Conservation (phyloP, 2,888 invertebrate species). For the Gymnoscelis rufifasciata region DNA sequence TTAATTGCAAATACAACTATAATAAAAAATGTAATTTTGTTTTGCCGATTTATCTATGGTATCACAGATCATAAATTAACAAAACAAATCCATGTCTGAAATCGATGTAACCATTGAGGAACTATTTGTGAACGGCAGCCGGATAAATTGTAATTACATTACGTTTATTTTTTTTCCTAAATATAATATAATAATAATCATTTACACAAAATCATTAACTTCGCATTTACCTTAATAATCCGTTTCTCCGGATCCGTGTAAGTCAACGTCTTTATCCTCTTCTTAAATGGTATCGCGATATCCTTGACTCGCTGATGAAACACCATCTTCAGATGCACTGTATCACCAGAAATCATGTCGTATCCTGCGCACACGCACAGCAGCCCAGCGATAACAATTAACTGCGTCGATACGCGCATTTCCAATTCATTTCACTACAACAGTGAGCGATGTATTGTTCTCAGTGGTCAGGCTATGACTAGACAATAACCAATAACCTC, state of each 20-base stretch:
- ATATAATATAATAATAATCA: too few species aligned
- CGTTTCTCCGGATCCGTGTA: slow-evolving; percentile 65
- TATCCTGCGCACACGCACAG: slow-evolving; percentile 47
- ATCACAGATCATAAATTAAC: too few species aligned
- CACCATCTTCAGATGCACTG: slow-evolving; percentile 71
- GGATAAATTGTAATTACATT: too few species aligned
- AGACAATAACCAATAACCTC: slow-evolving; percentile 53
- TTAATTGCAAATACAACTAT: too few species aligned
- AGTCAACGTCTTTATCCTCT: slow-evolving; percentile 58
- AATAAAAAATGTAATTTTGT: too few species aligned
- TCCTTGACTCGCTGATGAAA: slow-evolving; percentile 71
- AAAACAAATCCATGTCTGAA: too few species aligned
- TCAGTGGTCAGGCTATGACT: slow-evolving; percentile 29
- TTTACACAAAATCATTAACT: not conserved
- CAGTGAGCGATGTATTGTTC: slow-evolving; percentile 28
- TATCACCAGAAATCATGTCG: slow-evolving; percentile 72
- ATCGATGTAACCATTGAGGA: too few species aligned
- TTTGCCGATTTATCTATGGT: too few species aligned
- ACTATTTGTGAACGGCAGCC: too few species aligned
- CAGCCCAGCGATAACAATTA: slow-evolving; percentile 43
- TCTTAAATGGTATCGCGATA: slow-evolving; percentile 71
- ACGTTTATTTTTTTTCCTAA: too few species aligned
- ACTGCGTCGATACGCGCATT: slow-evolving; percentile 54
- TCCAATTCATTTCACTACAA: slow-evolving; percentile 45
- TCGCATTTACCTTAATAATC: slow-evolving; percentile 53